Conservation (phyloP, 1,140 invertebrate genomes). For the Maconellicoccus hirsutus region DNA sequence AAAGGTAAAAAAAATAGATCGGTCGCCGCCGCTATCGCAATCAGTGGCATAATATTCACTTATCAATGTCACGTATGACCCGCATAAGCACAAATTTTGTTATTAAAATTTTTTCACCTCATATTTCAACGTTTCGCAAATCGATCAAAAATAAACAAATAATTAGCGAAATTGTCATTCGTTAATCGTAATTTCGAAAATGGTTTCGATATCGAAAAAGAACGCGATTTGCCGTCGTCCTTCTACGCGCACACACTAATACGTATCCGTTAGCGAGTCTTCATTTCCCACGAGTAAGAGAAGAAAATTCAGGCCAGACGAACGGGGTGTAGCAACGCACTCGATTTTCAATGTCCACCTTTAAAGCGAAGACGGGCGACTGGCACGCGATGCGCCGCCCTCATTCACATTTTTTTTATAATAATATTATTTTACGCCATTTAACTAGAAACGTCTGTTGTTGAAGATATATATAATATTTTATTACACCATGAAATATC, state of each 20-base stretch:
- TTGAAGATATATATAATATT: too few species aligned
- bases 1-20: background rate
- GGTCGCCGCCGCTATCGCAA: background rate
- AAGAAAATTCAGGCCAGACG: conserved; percentile 3
- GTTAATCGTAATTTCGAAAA: background rate
- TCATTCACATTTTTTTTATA: too few species aligned
- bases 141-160: background rate
- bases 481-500: too few species aligned
- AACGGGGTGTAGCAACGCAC: background rate
- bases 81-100: background rate
- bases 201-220: background rate
- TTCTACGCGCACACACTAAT: background rate
- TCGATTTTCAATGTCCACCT: too few species aligned
- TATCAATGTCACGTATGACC: background rate
- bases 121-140: background rate
- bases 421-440: too few species aligned
- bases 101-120: background rate
- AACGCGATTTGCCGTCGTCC: conserved; percentile 6
- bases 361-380: too few species aligned
- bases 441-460: too few species aligned
- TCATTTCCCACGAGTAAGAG: background rate
- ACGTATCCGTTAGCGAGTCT: background rate
- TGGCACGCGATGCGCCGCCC: too few species aligned
- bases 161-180: background rate
- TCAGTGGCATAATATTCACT: conserved; percentile 8